These are phyloP conservation scores for Torymus texanus DNA, from an alignment of 2,888 invertebrate species.

Conservation along the genomic window DNA sequence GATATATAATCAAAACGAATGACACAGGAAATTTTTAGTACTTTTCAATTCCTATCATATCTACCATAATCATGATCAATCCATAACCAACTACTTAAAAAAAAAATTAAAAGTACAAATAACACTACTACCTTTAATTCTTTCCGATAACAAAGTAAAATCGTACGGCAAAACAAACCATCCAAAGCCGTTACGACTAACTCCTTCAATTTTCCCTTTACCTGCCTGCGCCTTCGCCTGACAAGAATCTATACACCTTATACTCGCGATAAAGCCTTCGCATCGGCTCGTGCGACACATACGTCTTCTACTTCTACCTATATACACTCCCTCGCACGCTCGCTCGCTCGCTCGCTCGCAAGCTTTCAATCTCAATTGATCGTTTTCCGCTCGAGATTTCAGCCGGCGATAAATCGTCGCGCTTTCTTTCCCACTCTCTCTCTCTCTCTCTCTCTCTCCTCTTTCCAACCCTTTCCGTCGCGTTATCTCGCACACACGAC, in stretches of 20 bases:
- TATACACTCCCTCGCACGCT: constrained; percentile 10
- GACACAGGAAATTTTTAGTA: too few relatives aligned
- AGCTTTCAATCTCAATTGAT: constrained; percentile 52
- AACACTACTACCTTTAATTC: too few relatives aligned
- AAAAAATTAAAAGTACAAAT: too few relatives aligned
- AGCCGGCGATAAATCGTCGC: constrained; percentile 45
- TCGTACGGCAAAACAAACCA: too few relatives aligned
- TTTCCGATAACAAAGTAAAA: too few relatives aligned
- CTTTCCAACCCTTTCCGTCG: background rate
- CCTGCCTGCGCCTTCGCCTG: too few relatives aligned
- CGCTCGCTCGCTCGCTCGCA: constrained; percentile 19
- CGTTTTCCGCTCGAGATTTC: constrained; percentile 48
- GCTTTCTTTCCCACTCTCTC: constrained; percentile 27
- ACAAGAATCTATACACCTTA: background rate
- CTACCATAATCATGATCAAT: too few relatives aligned
- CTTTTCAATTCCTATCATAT: too few relatives aligned
- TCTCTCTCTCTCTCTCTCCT: constrained; percentile 22
- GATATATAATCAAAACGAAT: too few relatives aligned
- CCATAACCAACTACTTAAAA: too few relatives aligned
- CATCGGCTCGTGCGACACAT: background rate
- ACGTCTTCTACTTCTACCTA: background rate
- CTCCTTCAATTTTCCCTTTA: too few relatives aligned
- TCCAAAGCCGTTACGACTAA: too few relatives aligned
- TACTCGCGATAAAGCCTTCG: constrained; percentile 20
- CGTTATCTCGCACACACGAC: constrained; percentile 19